Conservation (phyloP, 1,140 invertebrate genomes). For the Meloidogyne hapla region DNA sequence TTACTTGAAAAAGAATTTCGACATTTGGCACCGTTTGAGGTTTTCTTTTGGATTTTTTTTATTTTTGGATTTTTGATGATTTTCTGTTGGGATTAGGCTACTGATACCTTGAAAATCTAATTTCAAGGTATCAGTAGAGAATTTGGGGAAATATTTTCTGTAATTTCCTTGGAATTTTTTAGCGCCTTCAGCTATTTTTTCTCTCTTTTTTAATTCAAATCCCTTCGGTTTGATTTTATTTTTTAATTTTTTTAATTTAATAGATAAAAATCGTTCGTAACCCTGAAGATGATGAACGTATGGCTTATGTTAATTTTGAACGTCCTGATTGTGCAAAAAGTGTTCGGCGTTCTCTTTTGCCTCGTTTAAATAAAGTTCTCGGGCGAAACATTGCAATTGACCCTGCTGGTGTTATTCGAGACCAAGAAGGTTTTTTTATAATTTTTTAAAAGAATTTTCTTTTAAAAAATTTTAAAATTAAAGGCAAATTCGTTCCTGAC, state of each 20-base stretch:
- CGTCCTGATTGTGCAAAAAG: slow-evolving; percentile 45
- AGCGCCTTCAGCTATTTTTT: too few relatives aligned
- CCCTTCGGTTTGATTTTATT: too few relatives aligned
- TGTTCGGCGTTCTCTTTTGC: slow-evolving; percentile 42
- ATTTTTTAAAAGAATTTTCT: too few relatives aligned
- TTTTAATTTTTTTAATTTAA: too few relatives aligned
- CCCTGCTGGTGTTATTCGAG: slow-evolving; percentile 52
- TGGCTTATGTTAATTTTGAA: slow-evolving; percentile 54
- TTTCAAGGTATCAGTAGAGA: too few relatives aligned
- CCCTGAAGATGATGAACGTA: slow-evolving; percentile 51
- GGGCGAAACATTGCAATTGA: slow-evolving; percentile 43
- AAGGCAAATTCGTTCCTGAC: slow-evolving; percentile 52
- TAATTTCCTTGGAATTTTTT: too few relatives aligned
- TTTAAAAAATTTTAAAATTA: too few relatives aligned
- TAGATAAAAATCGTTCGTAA: slow-evolving; percentile 57
- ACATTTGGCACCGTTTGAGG: slow-evolving; percentile 52
- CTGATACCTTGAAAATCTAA: too few relatives aligned
- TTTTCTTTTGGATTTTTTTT: slow-evolving; percentile 22
- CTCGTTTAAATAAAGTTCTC: slow-evolving; percentile 39
- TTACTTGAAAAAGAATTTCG: slow-evolving; percentile 48
- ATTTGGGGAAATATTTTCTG: too few relatives aligned
- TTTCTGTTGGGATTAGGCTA: not conserved
- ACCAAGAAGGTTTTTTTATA: slow-evolving; percentile 50
- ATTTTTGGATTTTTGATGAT: not conserved
- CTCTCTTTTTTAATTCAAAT: too few relatives aligned